These are phyloP conservation scores for Ceratoteleas bidentatus DNA, from an alignment of 1,140 invertebrate genomes.

Conservation along the genomic window DNA sequence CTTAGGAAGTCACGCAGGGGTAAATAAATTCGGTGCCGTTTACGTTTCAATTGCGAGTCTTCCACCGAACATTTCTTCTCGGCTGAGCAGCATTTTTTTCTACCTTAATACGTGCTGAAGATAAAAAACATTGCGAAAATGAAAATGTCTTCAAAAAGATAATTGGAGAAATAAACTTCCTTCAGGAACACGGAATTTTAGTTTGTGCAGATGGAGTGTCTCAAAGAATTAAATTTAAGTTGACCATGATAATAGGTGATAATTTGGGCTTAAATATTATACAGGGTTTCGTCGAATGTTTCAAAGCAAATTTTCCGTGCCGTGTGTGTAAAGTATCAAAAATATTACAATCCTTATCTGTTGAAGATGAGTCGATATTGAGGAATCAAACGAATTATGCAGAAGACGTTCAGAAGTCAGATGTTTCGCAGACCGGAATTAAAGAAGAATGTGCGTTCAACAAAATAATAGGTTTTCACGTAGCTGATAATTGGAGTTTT, in stretches of 20 bases:
- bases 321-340: too few species aligned
- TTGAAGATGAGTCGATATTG: too few species aligned
- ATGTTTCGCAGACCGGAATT: too few species aligned
- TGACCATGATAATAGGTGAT: slow-evolving; percentile 1
- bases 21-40: neutral
- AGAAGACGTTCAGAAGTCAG: too few species aligned
- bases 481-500: too few species aligned
- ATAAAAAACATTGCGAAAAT: slow-evolving; percentile 20
- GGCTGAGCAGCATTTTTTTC: slow-evolving; percentile 23
- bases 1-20: neutral
- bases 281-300: neutral
- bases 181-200: slow-evolving; percentile 7
- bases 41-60: neutral
- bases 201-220: neutral
- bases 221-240: slow-evolving; percentile 17
- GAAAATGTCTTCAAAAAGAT: slow-evolving; percentile 22
- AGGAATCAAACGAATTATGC: too few species aligned
- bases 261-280: neutral
- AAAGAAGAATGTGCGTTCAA: too few species aligned
- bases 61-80: neutral
- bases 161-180: slow-evolving; percentile 23
- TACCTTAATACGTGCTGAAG: slow-evolving; percentile 1
- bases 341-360: too few species aligned
- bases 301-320: too few species aligned
- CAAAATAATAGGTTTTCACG: too few species aligned